Evolutionary conservation across 2,113 vertebrate species (phyloP).

Genomic region (Myotis davidii): DNA sequence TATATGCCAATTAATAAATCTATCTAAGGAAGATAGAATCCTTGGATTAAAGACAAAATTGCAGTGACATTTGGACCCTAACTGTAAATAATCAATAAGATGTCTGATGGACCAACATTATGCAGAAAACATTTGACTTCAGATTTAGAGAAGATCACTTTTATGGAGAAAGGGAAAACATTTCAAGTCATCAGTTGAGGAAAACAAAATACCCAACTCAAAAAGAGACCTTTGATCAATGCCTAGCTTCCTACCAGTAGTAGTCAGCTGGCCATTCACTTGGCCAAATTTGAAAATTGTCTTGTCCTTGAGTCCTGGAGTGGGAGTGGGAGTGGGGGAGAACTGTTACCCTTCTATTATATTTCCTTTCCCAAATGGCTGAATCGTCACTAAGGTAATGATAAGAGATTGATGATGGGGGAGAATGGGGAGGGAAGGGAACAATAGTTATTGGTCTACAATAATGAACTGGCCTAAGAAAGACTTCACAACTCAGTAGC

Average conservation of each 20-base stretch:
- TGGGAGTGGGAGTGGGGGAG: fast-evolving
- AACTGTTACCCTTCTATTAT: not conserved
- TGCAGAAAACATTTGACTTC: not conserved
- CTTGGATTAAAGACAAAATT: constrained; percentile 21
- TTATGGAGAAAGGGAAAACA: not conserved
- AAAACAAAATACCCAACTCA: not conserved
- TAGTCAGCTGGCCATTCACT: not conserved
- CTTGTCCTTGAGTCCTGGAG: not conserved
- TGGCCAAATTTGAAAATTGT: not conserved
- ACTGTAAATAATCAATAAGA: not conserved
- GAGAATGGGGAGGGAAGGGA: too few species aligned
- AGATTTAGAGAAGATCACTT: not conserved
- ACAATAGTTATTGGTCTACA: not conserved
- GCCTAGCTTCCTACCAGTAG: not conserved
- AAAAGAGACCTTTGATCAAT: not conserved
- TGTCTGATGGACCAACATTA: not conserved
- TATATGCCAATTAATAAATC: constrained; percentile 62
- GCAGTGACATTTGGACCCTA: not conserved
- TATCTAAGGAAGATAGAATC: constrained; percentile 50
- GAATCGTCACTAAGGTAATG: not conserved
- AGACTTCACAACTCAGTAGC: not conserved
- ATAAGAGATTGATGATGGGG: not conserved
- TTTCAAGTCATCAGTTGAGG: not conserved
- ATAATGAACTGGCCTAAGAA: not conserved
- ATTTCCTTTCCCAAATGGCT: not conserved